Conservation (phyloP, 2,888 invertebrate species). For the Philopedon plagiatum region DNA sequence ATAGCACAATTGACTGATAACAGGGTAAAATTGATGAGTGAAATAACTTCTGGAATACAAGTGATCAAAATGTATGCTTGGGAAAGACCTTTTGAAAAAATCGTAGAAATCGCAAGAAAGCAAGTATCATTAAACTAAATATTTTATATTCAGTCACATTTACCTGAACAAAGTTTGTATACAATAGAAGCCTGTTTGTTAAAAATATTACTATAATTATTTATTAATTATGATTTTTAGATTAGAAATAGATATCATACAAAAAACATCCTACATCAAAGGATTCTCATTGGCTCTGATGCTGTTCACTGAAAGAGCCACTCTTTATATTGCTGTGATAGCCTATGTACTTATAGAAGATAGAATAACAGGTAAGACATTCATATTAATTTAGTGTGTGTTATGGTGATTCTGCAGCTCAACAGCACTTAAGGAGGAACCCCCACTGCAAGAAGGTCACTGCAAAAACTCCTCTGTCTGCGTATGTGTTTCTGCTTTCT, state of each 20-base stretch:
- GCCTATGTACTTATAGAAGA: conserved; percentile 81
- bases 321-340: conserved; percentile 85
- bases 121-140: conserved; percentile 60
- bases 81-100: conserved; percentile 79
- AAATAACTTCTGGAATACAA: conserved; percentile 81
- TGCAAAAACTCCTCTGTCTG: no score
- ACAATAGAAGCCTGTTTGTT: no score
- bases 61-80: conserved; percentile 87
- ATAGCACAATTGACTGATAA: conserved; percentile 74
- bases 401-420: no score
- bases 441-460: no score
- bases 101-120: conserved; percentile 75
- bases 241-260: conserved; percentile 78
- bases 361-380: conserved; percentile 43
- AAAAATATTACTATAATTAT: neutral
- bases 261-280: conserved; percentile 77
- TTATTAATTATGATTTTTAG: conserved; percentile 46
- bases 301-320: conserved; percentile 88
- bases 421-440: no score
- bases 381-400: neutral
- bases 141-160: neutral
- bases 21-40: conserved; percentile 80
- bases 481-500: no score
- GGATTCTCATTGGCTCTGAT: conserved; percentile 76
- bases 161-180: no score